phyloP scores from a whole-genome alignment of 2,797 vertebrate species.

The Macropodus opercularis region DNA sequence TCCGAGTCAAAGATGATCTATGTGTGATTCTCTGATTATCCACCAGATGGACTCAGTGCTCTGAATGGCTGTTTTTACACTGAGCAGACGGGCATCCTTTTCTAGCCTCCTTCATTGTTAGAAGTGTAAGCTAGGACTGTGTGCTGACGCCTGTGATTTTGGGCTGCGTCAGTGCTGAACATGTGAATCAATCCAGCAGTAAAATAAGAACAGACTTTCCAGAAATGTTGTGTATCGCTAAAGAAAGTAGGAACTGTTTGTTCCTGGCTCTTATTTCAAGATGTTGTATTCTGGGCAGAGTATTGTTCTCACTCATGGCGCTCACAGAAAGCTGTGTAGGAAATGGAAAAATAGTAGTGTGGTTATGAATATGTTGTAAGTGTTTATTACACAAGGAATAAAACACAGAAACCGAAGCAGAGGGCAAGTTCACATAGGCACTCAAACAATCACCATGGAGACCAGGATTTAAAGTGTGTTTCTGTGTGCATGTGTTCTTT shows the following conservation, averaged over 20 bases:
- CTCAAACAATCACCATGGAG: conserved; percentile 85
- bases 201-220: conserved; percentile 25
- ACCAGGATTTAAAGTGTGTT: conserved; percentile 67
- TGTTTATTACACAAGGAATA: conserved; percentile 58
- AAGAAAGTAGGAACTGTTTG: conserved; percentile 25
- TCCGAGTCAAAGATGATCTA: background rate
- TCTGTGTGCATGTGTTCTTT: conserved; percentile 15
- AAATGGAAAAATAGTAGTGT: conserved; percentile 60
- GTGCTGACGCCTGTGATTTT: conserved; percentile 31
- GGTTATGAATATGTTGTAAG: conserved; percentile 72
- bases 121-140: conserved; percentile 50
- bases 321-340: conserved; percentile 30
- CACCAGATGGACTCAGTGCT: conserved; percentile 75
- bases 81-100: conserved; percentile 8
- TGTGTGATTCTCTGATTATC: conserved; percentile 45
- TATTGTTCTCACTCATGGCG: conserved; percentile 51
- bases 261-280: conserved; percentile 26
- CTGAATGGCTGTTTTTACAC: conserved; percentile 44
- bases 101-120: conserved; percentile 32
- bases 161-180: conserved; percentile 18
- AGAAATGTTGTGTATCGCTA: conserved; percentile 2
- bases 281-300: conserved; percentile 34
- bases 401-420: conserved; percentile 80
- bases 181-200: conserved; percentile 31
- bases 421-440: conserved; percentile 79